phyloP scores from a whole-genome alignment of 2,113 vertebrate species.

The Ascaphus truei region DNA sequence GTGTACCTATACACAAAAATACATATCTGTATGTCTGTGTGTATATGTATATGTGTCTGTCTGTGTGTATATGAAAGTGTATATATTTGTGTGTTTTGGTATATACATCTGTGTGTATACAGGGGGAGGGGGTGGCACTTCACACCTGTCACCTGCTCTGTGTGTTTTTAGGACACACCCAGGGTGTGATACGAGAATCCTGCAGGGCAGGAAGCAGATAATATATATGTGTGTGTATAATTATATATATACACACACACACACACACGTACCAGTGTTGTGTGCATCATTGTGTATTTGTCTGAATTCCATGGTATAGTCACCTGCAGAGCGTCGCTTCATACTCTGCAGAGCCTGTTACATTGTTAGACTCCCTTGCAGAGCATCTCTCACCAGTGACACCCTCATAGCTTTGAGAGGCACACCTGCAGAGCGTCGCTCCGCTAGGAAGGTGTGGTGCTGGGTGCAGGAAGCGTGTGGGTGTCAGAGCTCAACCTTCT shows the following conservation, averaged over 20 bases:
- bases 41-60: background rate
- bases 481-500: conserved; percentile 17
- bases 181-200: background rate
- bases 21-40: background rate
- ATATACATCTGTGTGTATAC: too few relatives aligned
- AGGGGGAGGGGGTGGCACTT: background rate
- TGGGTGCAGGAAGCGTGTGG: conserved; percentile 30
- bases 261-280: too few relatives aligned
- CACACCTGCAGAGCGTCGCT: conserved; percentile 17
- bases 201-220: too few relatives aligned
- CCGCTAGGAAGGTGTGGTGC: conserved; percentile 9
- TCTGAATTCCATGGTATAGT: too few relatives aligned
- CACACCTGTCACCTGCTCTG: conserved; percentile 9
- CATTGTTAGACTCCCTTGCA: background rate
- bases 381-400: too few relatives aligned
- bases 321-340: background rate
- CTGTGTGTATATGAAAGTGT: background rate
- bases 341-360: background rate
- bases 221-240: too few relatives aligned
- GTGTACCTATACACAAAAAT: too few relatives aligned
- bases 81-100: background rate
- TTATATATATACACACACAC: too few relatives aligned
- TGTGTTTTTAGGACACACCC: conserved; percentile 13
- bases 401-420: background rate
- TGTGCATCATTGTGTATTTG: too few relatives aligned